Conservation (phyloP, 2,797 vertebrate species). For the Eremophila alpestris region DNA sequence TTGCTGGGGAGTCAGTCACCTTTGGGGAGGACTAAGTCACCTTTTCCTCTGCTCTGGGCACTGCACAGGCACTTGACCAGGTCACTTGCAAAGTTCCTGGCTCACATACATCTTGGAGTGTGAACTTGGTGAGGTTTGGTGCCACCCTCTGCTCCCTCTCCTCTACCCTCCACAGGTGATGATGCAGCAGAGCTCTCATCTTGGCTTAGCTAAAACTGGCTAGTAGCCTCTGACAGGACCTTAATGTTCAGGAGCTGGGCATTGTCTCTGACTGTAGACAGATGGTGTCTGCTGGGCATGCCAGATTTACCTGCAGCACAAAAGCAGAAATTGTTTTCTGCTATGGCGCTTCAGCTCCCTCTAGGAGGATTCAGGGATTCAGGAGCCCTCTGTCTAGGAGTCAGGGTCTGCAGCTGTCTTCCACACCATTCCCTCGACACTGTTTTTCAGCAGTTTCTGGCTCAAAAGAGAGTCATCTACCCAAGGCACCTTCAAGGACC, state of each 20-base stretch:
- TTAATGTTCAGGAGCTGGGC: background rate
- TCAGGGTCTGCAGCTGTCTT: background rate
- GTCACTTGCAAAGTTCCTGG: background rate
- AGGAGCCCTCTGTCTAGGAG: background rate
- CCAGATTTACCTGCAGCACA: background rate
- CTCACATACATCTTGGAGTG: accelerated
- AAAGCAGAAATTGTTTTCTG: background rate
- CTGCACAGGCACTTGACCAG: background rate
- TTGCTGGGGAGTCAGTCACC: too few species aligned
- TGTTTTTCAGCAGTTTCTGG: background rate
- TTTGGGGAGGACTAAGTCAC: background rate
- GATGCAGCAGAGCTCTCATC: background rate
- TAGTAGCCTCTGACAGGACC: background rate
- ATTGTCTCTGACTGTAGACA: background rate
- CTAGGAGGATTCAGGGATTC: background rate
- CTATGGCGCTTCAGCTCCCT: background rate
- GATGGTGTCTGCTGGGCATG: background rate
- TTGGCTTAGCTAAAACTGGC: background rate
- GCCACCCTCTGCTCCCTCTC: background rate
- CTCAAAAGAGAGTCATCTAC: background rate
- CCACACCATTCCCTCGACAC: background rate
- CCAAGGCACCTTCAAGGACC: background rate
- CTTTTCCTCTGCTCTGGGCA: background rate
- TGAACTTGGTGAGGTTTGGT: background rate
- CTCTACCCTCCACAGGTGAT: background rate